These are phyloP conservation scores for Corbicula japonica DNA, from an alignment of 2,888 invertebrate species.

Conservation along the genomic window DNA sequence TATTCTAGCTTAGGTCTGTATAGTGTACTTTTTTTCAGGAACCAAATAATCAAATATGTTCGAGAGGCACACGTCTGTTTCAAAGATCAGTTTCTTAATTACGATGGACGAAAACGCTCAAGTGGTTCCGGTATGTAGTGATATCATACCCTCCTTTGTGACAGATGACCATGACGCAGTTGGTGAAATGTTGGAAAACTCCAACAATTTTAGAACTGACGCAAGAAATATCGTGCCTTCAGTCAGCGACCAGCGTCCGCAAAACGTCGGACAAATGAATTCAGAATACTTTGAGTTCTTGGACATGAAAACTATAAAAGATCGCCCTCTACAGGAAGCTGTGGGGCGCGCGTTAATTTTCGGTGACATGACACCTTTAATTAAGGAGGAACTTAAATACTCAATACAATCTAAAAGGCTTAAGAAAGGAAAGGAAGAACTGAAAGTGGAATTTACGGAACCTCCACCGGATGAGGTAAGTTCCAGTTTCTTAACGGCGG, in stretches of 20 bases:
- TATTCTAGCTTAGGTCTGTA: too few relatives aligned
- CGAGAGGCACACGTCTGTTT: slow-evolving; percentile 17
- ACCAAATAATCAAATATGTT: too few relatives aligned
- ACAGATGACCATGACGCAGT: neutral
- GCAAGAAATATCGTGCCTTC: too few relatives aligned
- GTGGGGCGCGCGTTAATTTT: slow-evolving; percentile 26
- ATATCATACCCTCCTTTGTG: slow-evolving; percentile 7
- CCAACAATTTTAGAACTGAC: slow-evolving; percentile 12
- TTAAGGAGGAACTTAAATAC: slow-evolving; percentile 66
- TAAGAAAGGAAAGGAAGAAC: slow-evolving; percentile 59
- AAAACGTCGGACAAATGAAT: too few relatives aligned
- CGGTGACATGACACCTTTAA: slow-evolving; percentile 51
- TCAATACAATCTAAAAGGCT: slow-evolving; percentile 63
- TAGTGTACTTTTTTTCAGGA: too few relatives aligned
- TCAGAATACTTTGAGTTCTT: too few relatives aligned
- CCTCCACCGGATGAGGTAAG: slow-evolving; percentile 47
- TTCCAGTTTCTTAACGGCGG: neutral
- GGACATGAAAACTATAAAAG: slow-evolving; percentile 16
- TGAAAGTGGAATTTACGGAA: slow-evolving; percentile 53
- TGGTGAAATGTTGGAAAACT: too few relatives aligned
- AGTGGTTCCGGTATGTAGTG: slow-evolving; percentile 37
- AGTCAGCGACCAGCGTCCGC: too few relatives aligned
- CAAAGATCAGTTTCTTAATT: slow-evolving; percentile 17
- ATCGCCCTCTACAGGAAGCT: slow-evolving; percentile 30
- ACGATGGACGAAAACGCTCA: slow-evolving; percentile 47